Conservation (phyloP, 1,140 invertebrate genomes). For the Bombus waltoni region DNA sequence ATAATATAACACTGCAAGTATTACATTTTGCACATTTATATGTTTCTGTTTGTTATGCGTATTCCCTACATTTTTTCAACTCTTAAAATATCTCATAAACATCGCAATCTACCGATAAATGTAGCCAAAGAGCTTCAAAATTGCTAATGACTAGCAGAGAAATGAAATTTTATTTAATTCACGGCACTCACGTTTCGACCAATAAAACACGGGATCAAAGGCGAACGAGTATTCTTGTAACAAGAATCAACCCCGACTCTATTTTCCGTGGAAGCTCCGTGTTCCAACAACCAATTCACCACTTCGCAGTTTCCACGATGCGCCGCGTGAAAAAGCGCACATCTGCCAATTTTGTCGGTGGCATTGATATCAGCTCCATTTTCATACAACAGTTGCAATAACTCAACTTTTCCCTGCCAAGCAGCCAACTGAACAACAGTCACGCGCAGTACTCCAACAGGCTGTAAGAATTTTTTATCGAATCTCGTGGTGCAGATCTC, state of each 20-base stretch:
- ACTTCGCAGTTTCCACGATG: conserved; percentile 39
- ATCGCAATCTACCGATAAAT: too few relatives aligned
- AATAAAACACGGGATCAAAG: background rate
- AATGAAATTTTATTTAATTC: too few relatives aligned
- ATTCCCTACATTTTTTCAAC: too few relatives aligned
- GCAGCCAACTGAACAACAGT: conserved; percentile 62
- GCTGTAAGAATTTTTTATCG: background rate
- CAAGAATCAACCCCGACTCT: conserved; percentile 51
- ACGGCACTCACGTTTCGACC: conserved; percentile 29
- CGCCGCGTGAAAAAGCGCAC: conserved; percentile 62
- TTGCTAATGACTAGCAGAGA: too few relatives aligned
- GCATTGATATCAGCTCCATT: conserved; percentile 56
- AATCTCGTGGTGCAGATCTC: conserved; percentile 18
- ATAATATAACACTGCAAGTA: too few relatives aligned
- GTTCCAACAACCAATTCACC: conserved; percentile 54
- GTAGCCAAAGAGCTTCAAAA: too few relatives aligned
- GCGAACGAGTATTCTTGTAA: background rate
- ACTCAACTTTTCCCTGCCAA: conserved; percentile 52
- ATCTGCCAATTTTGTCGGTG: conserved; percentile 66
- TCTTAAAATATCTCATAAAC: too few relatives aligned
- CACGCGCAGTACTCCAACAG: conserved; percentile 35
- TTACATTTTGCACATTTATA: too few relatives aligned
- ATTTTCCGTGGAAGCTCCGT: conserved; percentile 34
- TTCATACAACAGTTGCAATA: conserved; percentile 49
- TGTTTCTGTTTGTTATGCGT: too few relatives aligned